A percentile compares a stretch with the other conserved stretches of the same genome.
These are phyloP conservation scores for Mustela lutreola DNA, from an alignment of 2,113 vertebrate species.

Conservation along the genomic window DNA sequence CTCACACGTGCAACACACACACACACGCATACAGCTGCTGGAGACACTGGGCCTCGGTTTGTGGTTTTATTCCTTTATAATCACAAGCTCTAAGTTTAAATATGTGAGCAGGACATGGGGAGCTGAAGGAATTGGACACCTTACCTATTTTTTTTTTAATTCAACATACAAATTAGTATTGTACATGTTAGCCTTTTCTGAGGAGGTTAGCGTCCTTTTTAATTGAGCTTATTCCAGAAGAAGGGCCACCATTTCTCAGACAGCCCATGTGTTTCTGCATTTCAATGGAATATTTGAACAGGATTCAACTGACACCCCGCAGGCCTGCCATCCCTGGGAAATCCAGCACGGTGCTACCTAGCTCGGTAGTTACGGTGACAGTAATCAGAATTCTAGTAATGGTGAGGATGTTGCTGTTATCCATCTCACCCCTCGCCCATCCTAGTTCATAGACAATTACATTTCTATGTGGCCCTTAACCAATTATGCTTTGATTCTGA, in stretches of 20 bases:
- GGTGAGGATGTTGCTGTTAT: not conserved
- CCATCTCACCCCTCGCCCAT: not conserved
- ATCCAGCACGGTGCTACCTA: not conserved
- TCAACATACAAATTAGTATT: not conserved
- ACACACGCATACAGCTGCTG: not conserved
- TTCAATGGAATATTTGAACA: not conserved
- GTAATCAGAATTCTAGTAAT: not conserved
- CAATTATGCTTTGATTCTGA: not conserved
- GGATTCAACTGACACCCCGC: not conserved
- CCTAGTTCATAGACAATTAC: not conserved
- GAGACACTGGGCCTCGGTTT: not conserved
- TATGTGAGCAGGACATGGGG: not conserved
- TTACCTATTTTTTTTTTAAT: not conserved
- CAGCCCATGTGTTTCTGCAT: not conserved
- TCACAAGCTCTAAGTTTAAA: not conserved
- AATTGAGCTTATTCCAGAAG: not conserved
- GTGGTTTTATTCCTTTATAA: not conserved
- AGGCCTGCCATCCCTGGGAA: not conserved
- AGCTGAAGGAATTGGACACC: not conserved
- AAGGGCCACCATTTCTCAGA: not conserved
- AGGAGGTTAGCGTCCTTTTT: not conserved
- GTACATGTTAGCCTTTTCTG: not conserved
- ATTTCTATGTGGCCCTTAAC: not conserved
- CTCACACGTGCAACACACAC: not conserved
- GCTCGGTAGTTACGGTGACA: not conserved